Evolutionary conservation across 2,113 vertebrate genomes (phyloP).

Genomic region (Cettia cetti): DNA sequence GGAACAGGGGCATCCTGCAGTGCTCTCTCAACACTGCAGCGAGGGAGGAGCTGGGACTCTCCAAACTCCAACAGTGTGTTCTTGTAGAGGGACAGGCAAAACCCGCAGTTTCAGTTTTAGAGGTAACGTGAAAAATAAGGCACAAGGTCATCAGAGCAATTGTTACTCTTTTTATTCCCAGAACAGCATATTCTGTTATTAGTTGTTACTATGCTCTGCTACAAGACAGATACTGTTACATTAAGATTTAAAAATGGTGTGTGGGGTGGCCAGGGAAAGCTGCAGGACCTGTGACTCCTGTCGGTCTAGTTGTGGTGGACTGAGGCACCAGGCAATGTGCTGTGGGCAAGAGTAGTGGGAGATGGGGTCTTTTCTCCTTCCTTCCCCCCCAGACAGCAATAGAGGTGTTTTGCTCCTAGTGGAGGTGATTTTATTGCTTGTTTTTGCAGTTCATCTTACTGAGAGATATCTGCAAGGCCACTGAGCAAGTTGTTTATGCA

Average conservation of each 20-base stretch:
- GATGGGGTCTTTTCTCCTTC: background rate
- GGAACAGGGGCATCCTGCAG: background rate
- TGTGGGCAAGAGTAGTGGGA: background rate
- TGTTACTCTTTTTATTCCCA: background rate
- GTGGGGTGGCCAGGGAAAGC: background rate
- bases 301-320: background rate
- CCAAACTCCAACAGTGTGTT: background rate
- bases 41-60: background rate
- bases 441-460: background rate
- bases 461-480: background rate
- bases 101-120: background rate
- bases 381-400: rapidly evolving
- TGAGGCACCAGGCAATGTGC: background rate
- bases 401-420: background rate
- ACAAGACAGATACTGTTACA: background rate
- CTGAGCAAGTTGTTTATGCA: background rate
- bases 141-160: background rate
- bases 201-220: background rate
- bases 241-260: background rate
- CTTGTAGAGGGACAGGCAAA: background rate
- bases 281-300: background rate
- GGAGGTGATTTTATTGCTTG: background rate
- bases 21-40: rapidly evolving
- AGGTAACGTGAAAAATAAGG: background rate
- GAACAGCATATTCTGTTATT: background rate